Base-by-base conservation (phyloP, 2,113 vertebrate genomes). In the Microcebus ravelobensis region DNA sequence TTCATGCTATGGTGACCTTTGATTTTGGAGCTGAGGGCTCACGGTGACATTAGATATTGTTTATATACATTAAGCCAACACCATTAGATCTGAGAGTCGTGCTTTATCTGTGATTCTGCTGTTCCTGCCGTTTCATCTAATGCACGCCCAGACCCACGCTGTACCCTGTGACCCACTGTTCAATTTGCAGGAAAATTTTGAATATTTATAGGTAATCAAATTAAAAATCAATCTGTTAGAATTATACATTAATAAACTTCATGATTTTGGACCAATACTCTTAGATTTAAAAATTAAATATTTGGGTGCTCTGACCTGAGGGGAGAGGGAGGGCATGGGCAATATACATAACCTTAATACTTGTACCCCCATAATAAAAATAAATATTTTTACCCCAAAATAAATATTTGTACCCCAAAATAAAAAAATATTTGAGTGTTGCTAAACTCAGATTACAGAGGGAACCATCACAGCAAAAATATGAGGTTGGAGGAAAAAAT, bases 11-110 rank as follows among this genome's bases (percentile, higher is more conserved):
- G 20, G 48, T 97, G 96, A 81, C 88, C 96, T 98, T 88, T 97
- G 91, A 94, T 98, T 97, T 94, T 83, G 31, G 81, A 93, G 59
- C 61, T 52, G 88, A 98, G 85, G 71, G 65, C 71, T 92, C 42
- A 29, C 5, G 2, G 3, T 90, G 34, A 1, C 59, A 14, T 74
- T 17, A 1, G 85, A 42, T 57, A 23, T 50, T 96, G 52, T 91
- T 97, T 95, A 10, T 10, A 5, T 65, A 3, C 71, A 20, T 87
- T 50, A 82, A 94, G 96, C 52, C 17, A 5, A 61, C 70, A 36
- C 59, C 21, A 3, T 70, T 87, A 77, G 12, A 42, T 77, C 50
- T 65, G 48, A 80, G 57, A 45, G 39, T 12, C 0, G 9, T 42
- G n/a, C 45, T 90, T 94, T 71, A 48, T 42, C 84, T 71, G 34